Evolutionary conservation across 2,888 invertebrate species (phyloP).

Genomic region (Elegia similella): DNA sequence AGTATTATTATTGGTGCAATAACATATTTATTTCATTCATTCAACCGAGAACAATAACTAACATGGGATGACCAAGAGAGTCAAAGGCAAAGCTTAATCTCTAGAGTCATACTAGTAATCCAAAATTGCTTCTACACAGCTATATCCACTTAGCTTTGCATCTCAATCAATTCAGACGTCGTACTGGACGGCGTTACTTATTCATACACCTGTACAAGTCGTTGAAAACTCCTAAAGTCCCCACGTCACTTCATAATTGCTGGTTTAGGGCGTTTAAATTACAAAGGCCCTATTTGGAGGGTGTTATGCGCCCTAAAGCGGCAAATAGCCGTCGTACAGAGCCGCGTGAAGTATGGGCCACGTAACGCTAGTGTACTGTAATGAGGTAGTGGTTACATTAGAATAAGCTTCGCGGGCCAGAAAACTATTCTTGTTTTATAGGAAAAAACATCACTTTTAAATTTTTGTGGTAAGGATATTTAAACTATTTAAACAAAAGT

Average conservation of each 20-base stretch:
- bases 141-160: background rate
- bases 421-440: no score
- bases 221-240: slow-evolving; percentile 43
- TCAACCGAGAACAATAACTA: no score
- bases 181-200: slow-evolving; percentile 17
- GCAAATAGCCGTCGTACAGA: slow-evolving; percentile 41
- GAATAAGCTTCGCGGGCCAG: no score
- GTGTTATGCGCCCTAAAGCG: slow-evolving; percentile 72
- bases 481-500: no score
- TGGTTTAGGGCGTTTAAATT: slow-evolving; percentile 77
- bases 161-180: background rate
- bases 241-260: slow-evolving; percentile 59
- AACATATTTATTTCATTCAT: no score
- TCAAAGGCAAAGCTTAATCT: no score
- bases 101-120: background rate
- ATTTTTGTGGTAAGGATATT: no score
- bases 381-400: background rate
- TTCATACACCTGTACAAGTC: slow-evolving; percentile 31
- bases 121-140: background rate
- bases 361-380: slow-evolving; percentile 39
- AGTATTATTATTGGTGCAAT: no score
- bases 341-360: slow-evolving; percentile 65
- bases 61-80: no score
- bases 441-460: no score
- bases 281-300: slow-evolving; percentile 69